Percentiles rank a stretch among this genome's conserved stretches.
Conservation (phyloP, 2,113 vertebrate species). For the Chaetorhynchus papuensis region DNA sequence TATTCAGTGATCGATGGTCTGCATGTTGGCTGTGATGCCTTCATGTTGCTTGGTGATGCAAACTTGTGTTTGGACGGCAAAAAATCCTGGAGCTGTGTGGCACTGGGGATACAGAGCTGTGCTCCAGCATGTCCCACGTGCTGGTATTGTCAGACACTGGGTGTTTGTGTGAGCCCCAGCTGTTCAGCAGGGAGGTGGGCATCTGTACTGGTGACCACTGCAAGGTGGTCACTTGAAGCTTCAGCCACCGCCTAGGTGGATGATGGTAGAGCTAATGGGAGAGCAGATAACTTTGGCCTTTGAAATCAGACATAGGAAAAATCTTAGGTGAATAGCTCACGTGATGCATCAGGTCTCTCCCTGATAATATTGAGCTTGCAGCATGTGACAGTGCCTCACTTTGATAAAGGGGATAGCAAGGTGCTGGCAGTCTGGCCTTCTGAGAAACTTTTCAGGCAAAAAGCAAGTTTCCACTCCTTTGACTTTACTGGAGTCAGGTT, state of each 20-base stretch:
- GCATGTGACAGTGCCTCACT: background rate
- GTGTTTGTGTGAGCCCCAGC: background rate
- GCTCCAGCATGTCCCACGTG: background rate
- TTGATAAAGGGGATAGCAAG: background rate
- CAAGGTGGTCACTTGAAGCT: background rate
- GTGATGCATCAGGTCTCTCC: background rate
- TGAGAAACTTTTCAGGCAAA: background rate
- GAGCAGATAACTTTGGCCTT: background rate
- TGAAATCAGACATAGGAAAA: background rate
- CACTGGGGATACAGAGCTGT: background rate
- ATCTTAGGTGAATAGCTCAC: background rate
- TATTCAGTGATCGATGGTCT: background rate
- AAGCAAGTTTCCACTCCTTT: background rate
- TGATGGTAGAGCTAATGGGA: background rate
- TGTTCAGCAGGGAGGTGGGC: background rate
- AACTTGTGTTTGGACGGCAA: background rate
- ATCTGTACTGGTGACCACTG: background rate
- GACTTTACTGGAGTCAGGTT: background rate
- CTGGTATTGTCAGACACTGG: background rate
- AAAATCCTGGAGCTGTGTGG: background rate
- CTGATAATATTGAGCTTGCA: accelerated
- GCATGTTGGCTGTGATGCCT: background rate
- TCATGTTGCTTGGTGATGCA: background rate
- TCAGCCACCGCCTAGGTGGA: background rate
- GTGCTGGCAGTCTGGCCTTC: background rate